Conservation (phyloP, 2,113 vertebrate genomes). For the Chinchilla lanigera region DNA sequence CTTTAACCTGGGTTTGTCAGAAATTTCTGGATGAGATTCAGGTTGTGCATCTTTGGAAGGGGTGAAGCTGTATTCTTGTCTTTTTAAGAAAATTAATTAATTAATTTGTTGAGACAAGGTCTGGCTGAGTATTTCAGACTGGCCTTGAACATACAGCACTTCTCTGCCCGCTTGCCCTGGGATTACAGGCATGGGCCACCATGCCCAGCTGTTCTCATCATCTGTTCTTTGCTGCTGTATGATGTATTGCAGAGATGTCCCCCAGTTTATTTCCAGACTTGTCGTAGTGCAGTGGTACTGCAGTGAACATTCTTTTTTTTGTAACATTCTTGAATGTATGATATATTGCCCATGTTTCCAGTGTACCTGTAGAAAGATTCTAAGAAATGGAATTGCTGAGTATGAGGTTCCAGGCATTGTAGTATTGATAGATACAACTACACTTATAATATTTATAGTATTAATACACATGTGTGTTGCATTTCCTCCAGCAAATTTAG, state of each 20-base stretch:
- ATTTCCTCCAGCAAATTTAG: not conserved
- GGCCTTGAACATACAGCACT: not conserved
- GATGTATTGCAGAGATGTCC: too few relatives aligned
- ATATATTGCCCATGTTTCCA: rapidly evolving
- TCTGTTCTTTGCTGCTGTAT: not conserved
- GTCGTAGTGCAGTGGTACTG: not conserved
- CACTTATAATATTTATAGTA: rapidly evolving
- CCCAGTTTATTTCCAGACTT: not conserved
- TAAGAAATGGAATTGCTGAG: not conserved
- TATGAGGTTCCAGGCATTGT: rapidly evolving
- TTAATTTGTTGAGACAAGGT: not conserved
- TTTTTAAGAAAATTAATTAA: not conserved
- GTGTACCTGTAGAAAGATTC: not conserved
- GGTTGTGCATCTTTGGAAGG: not conserved
- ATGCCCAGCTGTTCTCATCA: not conserved
- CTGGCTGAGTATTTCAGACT: not conserved
- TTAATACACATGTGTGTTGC: not conserved
- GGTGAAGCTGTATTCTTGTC: not conserved
- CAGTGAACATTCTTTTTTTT: too few relatives aligned
- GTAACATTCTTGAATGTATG: too few relatives aligned
- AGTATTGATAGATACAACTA: rapidly evolving
- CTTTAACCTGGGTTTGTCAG: not conserved
- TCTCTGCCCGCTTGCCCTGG: not conserved
- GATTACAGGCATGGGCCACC: not conserved
- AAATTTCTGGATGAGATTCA: not conserved